Conservation (phyloP, 2,113 vertebrate species). For the Istiophorus platypterus region DNA sequence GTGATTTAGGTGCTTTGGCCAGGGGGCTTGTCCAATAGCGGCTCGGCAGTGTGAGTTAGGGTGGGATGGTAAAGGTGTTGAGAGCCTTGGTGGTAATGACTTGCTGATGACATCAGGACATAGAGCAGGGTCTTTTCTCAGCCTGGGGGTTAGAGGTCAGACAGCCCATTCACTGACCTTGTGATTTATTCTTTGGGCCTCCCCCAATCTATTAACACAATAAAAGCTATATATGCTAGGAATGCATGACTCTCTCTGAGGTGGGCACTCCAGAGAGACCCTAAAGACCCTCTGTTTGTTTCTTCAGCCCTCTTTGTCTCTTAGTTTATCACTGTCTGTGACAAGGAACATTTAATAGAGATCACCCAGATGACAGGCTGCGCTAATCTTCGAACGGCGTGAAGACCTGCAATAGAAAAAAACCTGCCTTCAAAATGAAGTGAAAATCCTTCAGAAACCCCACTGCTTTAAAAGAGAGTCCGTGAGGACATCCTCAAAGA, state of each 20-base stretch:
- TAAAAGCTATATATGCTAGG: slow-evolving; percentile 71
- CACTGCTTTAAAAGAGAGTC: slow-evolving; percentile 27
- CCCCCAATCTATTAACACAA: slow-evolving; percentile 78
- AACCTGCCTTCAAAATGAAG: slow-evolving; percentile 58
- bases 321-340: slow-evolving; percentile 42
- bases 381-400: slow-evolving; percentile 39
- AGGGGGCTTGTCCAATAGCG: slow-evolving; percentile 53
- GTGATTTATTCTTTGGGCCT: slow-evolving; percentile 80
- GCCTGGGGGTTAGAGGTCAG: slow-evolving; percentile 71
- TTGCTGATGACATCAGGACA: slow-evolving; percentile 81
- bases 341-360: slow-evolving; percentile 20
- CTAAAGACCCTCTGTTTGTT: slow-evolving; percentile 43
- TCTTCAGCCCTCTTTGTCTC: slow-evolving; percentile 48
- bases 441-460: slow-evolving; percentile 51
- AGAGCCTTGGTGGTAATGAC: slow-evolving; percentile 77
- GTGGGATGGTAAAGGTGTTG: slow-evolving; percentile 75
- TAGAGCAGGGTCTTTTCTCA: slow-evolving; percentile 76
- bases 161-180: slow-evolving; percentile 76
- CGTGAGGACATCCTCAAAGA: slow-evolving; percentile 49
- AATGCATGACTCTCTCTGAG: slow-evolving; percentile 62
- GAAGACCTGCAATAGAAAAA: slow-evolving; percentile 44
- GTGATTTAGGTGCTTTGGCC: slow-evolving; percentile 72
- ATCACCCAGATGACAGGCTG: slow-evolving; percentile 32
- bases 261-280: slow-evolving; percentile 38
- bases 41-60: slow-evolving; percentile 34